These are phyloP conservation scores for Notoglanidium macrostoma DNA, from an alignment of 2,797 vertebrate species.

Conservation along the genomic window DNA sequence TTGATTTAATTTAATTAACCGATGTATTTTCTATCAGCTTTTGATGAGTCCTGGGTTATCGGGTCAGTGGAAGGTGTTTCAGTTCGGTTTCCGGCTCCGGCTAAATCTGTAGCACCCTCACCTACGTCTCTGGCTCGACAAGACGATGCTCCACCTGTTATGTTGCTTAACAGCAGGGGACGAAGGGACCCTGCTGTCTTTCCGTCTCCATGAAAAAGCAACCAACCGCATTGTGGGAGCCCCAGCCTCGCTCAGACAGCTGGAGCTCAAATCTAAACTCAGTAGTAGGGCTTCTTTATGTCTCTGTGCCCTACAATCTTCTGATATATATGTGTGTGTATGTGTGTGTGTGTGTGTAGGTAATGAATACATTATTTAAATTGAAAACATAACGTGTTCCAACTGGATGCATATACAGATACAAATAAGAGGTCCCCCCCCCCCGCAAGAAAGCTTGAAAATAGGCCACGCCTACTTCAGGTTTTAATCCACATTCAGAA, in stretches of 20 bases:
- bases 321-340: neutral
- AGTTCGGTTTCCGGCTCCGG: neutral
- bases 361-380: neutral
- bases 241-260: slow-evolving; percentile 13
- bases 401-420: neutral
- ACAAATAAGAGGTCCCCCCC: neutral
- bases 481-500: neutral
- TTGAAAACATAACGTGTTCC: neutral
- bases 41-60: slow-evolving; percentile 44
- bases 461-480: neutral
- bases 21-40: too few relatives aligned
- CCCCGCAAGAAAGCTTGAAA: too few relatives aligned
- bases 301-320: slow-evolving; percentile 11
- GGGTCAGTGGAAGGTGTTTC: slow-evolving; percentile 29
- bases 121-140: slow-evolving; percentile 8
- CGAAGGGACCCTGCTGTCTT: slow-evolving; percentile 28
- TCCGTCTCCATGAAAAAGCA: slow-evolving; percentile 17
- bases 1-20: neutral
- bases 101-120: neutral
- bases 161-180: slow-evolving; percentile 38
- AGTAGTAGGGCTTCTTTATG: neutral
- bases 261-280: slow-evolving; percentile 32
- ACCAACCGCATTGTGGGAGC: slow-evolving; percentile 1
- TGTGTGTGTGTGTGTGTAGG: neutral
- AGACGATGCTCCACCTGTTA: slow-evolving; percentile 36